phyloP scores from a whole-genome alignment of 1,140 invertebrate genomes.

The Scaptomyza hsui region DNA sequence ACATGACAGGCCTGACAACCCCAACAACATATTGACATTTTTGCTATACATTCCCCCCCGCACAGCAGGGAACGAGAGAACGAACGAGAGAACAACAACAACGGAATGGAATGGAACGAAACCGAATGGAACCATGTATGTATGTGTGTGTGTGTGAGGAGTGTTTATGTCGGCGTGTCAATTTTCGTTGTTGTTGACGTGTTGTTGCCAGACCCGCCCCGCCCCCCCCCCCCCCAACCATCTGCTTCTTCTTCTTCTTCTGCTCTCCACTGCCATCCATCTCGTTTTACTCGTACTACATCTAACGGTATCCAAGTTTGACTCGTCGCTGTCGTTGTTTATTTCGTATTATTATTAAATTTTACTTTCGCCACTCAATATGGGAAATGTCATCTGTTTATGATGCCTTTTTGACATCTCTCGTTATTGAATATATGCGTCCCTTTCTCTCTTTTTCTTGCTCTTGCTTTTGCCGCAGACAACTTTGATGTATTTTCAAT shows the following conservation, averaged over 20 bases:
- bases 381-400: conserved; percentile 83
- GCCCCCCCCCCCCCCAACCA: background rate
- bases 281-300: conserved; percentile 38
- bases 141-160: conserved; percentile 67
- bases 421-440: conserved; percentile 79
- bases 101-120: background rate
- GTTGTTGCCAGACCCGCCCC: conserved; percentile 49
- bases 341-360: conserved; percentile 77
- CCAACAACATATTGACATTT: conserved; percentile 82
- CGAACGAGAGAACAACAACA: background rate
- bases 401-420: conserved; percentile 82
- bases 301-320: conserved; percentile 37
- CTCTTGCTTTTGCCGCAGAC: conserved; percentile 36
- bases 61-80: conserved; percentile 48
- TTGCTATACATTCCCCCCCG: conserved; percentile 79
- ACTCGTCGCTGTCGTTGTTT: conserved; percentile 53
- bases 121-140: conserved; percentile 60
- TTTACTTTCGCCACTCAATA: conserved; percentile 83
- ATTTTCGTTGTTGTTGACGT: conserved; percentile 75
- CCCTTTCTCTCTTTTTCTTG: conserved; percentile 3
- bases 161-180: conserved; percentile 80
- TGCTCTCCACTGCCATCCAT: too few relatives aligned
- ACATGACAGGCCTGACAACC: conserved; percentile 78
- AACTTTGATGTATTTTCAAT: conserved; percentile 77
- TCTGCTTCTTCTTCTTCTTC: background rate